Conservation (phyloP, 2,113 vertebrate species). For the Coracopsis vasa region DNA sequence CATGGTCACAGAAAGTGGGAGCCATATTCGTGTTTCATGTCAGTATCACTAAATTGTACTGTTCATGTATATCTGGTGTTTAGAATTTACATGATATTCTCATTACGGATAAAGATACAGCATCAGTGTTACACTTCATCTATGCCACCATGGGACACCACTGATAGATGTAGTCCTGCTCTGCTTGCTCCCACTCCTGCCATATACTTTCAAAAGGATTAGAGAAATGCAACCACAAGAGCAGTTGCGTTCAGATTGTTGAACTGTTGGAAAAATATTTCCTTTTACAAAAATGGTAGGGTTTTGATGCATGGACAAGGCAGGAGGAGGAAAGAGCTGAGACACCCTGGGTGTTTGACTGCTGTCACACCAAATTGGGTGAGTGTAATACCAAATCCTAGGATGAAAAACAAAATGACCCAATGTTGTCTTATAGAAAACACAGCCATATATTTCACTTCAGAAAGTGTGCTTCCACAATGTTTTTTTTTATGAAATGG, state of each 20-base stretch:
- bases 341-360: not conserved
- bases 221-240: not conserved
- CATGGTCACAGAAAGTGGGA: accelerated
- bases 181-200: not conserved
- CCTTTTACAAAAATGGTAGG: not conserved
- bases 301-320: not conserved
- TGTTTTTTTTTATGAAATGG: not conserved
- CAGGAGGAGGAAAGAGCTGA: not conserved
- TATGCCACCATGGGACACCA: not conserved
- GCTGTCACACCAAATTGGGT: not conserved
- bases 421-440: not conserved
- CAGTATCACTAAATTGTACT: not conserved
- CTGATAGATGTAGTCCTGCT: not conserved
- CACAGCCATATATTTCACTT: not conserved
- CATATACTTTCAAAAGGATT: not conserved
- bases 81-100: not conserved
- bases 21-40: not conserved
- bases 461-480: not conserved
- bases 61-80: not conserved
- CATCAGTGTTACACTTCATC: not conserved
- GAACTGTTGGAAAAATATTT: not conserved
- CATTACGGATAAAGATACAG: not conserved
- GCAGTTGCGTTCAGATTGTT: not conserved
- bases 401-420: not conserved
- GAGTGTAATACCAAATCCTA: not conserved